phyloP scores from a whole-genome alignment of 2,888 invertebrate species.

The Leptarthrus brevirostris region DNA sequence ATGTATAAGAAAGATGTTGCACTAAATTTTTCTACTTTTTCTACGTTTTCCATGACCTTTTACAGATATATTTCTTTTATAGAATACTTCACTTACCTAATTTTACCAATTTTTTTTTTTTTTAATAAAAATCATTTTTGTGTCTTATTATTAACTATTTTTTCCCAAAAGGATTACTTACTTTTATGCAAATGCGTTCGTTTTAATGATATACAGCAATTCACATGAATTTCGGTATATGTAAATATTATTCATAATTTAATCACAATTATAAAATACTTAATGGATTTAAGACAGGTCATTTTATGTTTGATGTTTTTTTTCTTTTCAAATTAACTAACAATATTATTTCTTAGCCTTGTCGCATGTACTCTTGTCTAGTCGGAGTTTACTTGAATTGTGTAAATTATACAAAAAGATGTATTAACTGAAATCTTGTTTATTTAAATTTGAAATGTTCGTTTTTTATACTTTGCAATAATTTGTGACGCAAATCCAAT shows the following conservation, averaged over 20 bases:
- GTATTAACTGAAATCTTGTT: no score
- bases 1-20: conserved; percentile 11
- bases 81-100: not conserved
- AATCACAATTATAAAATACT: conserved; percentile 9
- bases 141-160: conserved; percentile 3
- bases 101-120: conserved; percentile 2
- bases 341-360: not conserved
- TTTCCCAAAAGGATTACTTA: no score
- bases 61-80: not conserved
- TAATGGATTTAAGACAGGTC: not conserved
- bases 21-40: conserved; percentile 7
- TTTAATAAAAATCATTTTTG: not conserved
- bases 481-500: no score
- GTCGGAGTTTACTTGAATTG: no score
- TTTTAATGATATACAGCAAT: not conserved
- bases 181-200: no score
- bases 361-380: no score
- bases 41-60: not conserved
- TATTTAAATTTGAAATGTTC: no score
- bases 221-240: not conserved
- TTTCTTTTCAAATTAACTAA: not conserved
- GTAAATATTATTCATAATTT: not conserved
- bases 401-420: no score
- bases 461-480: no score
- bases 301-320: not conserved